These are phyloP conservation scores for Pseudomugil tenellus DNA, from an alignment of 2,797 vertebrate species.

Conservation along the genomic window DNA sequence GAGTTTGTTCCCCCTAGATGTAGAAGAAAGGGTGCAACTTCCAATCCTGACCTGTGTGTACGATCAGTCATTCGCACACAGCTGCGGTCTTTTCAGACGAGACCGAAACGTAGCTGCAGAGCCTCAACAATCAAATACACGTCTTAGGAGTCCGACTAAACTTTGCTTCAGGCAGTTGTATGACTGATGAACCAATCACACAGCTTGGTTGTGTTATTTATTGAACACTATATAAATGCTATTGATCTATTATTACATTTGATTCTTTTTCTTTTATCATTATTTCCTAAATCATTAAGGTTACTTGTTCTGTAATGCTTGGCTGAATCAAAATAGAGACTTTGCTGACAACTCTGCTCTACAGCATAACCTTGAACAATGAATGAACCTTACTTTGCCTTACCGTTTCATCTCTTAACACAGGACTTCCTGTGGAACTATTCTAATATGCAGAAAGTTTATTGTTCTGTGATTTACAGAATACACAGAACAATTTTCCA, in stretches of 20 bases:
- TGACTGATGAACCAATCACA: slow-evolving; percentile 43
- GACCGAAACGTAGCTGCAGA: slow-evolving; percentile 83
- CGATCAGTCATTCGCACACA: slow-evolving; percentile 84
- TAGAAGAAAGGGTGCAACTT: slow-evolving; percentile 80
- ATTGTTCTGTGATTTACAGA: slow-evolving; percentile 15
- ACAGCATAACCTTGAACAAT: slow-evolving; percentile 5
- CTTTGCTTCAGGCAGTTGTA: slow-evolving; percentile 54
- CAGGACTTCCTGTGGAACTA: slow-evolving; percentile 19
- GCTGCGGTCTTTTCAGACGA: slow-evolving; percentile 71
- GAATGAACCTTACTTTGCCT: slow-evolving; percentile 30
- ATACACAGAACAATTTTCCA: slow-evolving; percentile 15
- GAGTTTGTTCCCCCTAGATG: slow-evolving; percentile 84
- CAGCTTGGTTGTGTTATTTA: slow-evolving; percentile 16
- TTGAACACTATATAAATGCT: slow-evolving; percentile 19
- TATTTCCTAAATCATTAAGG: slow-evolving; percentile 9
- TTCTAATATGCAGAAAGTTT: slow-evolving; percentile 18
- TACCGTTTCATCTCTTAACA: slow-evolving; percentile 21
- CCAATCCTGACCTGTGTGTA: slow-evolving; percentile 76
- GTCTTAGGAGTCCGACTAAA: slow-evolving; percentile 71
- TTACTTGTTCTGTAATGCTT: background rate
- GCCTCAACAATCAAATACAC: slow-evolving; percentile 82
- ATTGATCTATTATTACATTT: slow-evolving; percentile 3
- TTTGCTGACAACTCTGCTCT: background rate
- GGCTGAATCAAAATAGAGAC: slow-evolving; percentile 17
- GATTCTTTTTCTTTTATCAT: background rate